A percentile compares a stretch with the other conserved stretches of the same genome.
These are phyloP conservation scores for Indicator maculatus DNA, from an alignment of 2,113 vertebrate species.

Conservation along the genomic window DNA sequence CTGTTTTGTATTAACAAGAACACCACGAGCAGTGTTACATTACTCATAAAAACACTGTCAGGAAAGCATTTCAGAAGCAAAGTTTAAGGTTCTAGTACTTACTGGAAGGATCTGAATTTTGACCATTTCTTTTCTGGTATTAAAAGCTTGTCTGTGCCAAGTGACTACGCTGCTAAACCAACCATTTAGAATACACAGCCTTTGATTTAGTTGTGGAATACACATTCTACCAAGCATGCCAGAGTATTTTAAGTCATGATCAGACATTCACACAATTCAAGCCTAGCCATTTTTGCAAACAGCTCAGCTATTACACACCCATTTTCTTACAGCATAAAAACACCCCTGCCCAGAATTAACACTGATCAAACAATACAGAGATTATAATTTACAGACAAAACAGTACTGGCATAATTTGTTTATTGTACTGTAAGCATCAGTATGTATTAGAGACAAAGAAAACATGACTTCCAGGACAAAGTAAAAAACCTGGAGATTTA, in stretches of 20 bases:
- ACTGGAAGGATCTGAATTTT: neutral
- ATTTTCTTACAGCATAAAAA: neutral
- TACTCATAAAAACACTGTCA: neutral
- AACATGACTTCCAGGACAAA: constrained; percentile 73
- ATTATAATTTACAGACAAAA: constrained; percentile 66
- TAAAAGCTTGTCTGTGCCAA: neutral
- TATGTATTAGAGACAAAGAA: constrained; percentile 71
- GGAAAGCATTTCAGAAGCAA: neutral
- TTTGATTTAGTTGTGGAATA: neutral
- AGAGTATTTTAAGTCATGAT: neutral
- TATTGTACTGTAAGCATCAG: constrained; percentile 76
- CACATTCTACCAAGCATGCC: neutral
- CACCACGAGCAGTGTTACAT: neutral
- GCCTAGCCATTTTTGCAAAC: neutral
- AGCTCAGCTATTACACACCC: neutral
- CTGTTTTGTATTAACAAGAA: neutral
- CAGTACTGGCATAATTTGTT: constrained; percentile 67
- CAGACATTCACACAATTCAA: neutral
- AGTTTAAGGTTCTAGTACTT: neutral
- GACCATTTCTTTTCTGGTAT: neutral
- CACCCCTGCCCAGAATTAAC: neutral
- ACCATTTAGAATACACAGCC: neutral
- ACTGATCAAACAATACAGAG: constrained; percentile 19
- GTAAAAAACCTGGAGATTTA: constrained; percentile 66
- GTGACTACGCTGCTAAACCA: neutral